Base-by-base conservation (phyloP, 2,797 vertebrate genomes). In the Spinibarbus caldwelli region DNA sequence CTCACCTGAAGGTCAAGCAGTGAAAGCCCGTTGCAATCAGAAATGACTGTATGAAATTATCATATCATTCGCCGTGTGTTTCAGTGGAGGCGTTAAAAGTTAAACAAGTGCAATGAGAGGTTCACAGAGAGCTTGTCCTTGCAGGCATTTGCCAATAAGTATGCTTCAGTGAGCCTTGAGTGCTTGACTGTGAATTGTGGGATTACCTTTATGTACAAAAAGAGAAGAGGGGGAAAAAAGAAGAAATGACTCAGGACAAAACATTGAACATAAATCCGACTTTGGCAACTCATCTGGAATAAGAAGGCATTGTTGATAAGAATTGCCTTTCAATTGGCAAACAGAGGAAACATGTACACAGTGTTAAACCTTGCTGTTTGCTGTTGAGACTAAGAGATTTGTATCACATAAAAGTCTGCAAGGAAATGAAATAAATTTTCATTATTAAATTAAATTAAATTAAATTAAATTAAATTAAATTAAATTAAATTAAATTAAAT, bases 41-140 rank as follows among this genome's bases (percentile, higher is more conserved):
- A 87, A 77, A 84, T 91, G 76, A 91, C 92, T 91, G 87, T 91
- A 93, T 93, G 66, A 88, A 91, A 94, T 93, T 91, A 92, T 90
- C 57, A 72, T 47, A 88, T 80, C 38, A 81, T 78, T 29, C 47
- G 89, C 90, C 89, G 88, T 87, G 86, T 89, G 88, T 86, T 83
- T 92, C 90, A 91, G 92, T 88, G 43, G 88, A 86, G 83, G 80
- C 82, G 87, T 91, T 41, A 21, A 76, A 62, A 89, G 87, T 84
- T 64, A 80, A 86, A 83, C 85, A 77, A 87, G 88, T 83, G 76
- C 59, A 85, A 83, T 80, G 87, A 91, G 87, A 85, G 91, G 88
- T 90, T 91, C 87, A 86, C 90, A 88, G 86, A 93, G 92, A 92
- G 93, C 91, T 89, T 91, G 83, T 86, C 86, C 67, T 68, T 57